Conservation (phyloP, 2,113 vertebrate genomes). For the Ophthalmolycus amberensis region DNA sequence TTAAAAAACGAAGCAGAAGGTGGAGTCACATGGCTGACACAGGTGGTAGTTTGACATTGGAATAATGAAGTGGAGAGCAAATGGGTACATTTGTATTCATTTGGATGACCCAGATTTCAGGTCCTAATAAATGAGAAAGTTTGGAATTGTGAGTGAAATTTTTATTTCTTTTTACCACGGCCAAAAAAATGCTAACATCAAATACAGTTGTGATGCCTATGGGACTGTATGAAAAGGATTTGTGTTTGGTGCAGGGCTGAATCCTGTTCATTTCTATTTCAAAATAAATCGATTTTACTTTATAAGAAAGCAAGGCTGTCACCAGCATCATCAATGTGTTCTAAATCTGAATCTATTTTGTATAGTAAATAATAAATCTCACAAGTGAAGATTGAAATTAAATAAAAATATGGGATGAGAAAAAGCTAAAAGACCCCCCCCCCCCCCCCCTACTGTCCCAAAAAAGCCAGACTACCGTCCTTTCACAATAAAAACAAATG, state of each 20-base stretch:
- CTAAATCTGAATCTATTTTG: neutral
- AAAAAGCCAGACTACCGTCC: neutral
- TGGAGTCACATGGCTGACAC: slow-evolving; percentile 52
- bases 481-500: neutral
- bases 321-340: neutral
- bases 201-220: neutral
- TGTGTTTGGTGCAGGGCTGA: neutral
- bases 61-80: slow-evolving; percentile 49
- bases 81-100: slow-evolving; percentile 53
- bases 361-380: neutral
- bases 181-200: neutral
- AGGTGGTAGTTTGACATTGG: slow-evolving; percentile 67
- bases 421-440: neutral
- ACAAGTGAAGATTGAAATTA: neutral
- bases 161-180: neutral
- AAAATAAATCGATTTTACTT: neutral
- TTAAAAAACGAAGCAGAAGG: slow-evolving; percentile 54
- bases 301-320: neutral
- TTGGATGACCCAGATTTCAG: slow-evolving; percentile 58
- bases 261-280: neutral
- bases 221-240: slow-evolving; percentile 12
- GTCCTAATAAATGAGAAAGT: slow-evolving; percentile 13
- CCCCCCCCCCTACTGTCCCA: no score
- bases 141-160: neutral
- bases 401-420: neutral